These are phyloP conservation scores for Schizothorax lantsangensis DNA, from an alignment of 2,797 vertebrate genomes.

Conservation along the genomic window DNA sequence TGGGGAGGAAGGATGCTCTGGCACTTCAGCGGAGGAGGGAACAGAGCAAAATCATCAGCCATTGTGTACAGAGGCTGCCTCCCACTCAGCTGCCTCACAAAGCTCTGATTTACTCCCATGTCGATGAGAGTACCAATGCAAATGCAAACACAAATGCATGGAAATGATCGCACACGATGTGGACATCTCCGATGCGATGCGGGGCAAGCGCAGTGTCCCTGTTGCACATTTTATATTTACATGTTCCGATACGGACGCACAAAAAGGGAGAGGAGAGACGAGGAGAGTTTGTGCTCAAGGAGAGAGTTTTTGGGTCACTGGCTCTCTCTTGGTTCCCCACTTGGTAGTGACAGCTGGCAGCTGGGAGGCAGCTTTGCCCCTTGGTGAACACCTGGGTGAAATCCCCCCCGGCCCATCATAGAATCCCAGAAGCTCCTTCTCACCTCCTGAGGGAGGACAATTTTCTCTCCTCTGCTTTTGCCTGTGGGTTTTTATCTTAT, in stretches of 20 bases:
- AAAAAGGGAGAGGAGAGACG: background rate
- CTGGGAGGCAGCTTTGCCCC: slow-evolving; percentile 42
- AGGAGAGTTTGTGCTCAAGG: background rate
- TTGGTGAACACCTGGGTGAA: slow-evolving; percentile 53
- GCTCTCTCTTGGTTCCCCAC: slow-evolving; percentile 46
- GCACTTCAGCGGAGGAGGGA: slow-evolving; percentile 53
- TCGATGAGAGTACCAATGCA: slow-evolving; percentile 22
- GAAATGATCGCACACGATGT: slow-evolving; percentile 14
- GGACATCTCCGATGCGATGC: background rate
- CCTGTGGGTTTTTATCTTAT: slow-evolving; percentile 17
- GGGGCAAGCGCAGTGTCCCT: background rate
- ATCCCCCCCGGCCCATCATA: slow-evolving; percentile 22
- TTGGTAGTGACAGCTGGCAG: slow-evolving; percentile 45
- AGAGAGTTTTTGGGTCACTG: slow-evolving; percentile 47
- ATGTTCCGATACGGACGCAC: background rate
- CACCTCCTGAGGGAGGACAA: slow-evolving; percentile 18
- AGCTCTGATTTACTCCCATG: slow-evolving; percentile 42
- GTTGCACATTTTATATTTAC: background rate
- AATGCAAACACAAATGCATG: slow-evolving; percentile 21
- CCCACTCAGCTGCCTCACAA: slow-evolving; percentile 47
- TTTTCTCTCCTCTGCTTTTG: slow-evolving; percentile 23
- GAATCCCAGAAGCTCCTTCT: slow-evolving; percentile 33
- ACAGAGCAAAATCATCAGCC: slow-evolving; percentile 56
- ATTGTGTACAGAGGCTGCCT: slow-evolving; percentile 55
- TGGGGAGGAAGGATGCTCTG: slow-evolving; percentile 53